Evolutionary conservation across 2,888 invertebrate species (phyloP), one percentile per base, ranked within the genome.

Genomic region (Tenthredo notha): DNA sequence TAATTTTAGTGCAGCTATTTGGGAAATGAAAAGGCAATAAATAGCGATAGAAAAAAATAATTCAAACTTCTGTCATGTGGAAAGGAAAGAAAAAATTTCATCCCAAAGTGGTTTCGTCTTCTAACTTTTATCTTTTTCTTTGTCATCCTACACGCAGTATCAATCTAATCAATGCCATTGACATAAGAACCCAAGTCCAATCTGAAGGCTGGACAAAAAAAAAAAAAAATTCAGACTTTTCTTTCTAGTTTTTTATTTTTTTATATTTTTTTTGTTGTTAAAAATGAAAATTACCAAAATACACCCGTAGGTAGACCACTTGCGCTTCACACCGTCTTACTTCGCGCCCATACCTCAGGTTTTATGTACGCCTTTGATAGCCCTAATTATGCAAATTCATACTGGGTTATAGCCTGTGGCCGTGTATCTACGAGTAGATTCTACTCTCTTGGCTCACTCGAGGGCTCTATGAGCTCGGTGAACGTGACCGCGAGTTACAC

Each of bases 371-470:
- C n/a, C 78, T 47, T 83, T 83, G 83, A 80, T 67, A 83, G 67
- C 67, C 47, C 67, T 83, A 83, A 83, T 83, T 83, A 83, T 83
- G 83, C 50, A 83, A 83, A 83, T 83, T 67, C 47, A 25, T 40
- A 67, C 47, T 7, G 67, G 18, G 67, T 37, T 15, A 25, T 37
- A 40, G 61, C 37, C 47, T 40, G 58, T 61, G 80, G 61, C 43
- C 80, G 58, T 58, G 77, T 58, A 40, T 61, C 80, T 37, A 61
- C 9, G 61, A 33, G 54, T 58, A 61, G 80, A 80, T 80, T 80
- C 80, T 80, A 12, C 61, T 58, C 80, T 58, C 58, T 29, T 40
- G 61, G 61, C 77, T 74, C 43, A 54, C 77, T 77, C 54, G 77
- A 77, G 77, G 58, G 58, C 80, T 61, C 58, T 58, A 54, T 9